These are phyloP conservation scores for Perithous albicinctus DNA, from an alignment of 2,888 invertebrate genomes.

Conservation along the genomic window DNA sequence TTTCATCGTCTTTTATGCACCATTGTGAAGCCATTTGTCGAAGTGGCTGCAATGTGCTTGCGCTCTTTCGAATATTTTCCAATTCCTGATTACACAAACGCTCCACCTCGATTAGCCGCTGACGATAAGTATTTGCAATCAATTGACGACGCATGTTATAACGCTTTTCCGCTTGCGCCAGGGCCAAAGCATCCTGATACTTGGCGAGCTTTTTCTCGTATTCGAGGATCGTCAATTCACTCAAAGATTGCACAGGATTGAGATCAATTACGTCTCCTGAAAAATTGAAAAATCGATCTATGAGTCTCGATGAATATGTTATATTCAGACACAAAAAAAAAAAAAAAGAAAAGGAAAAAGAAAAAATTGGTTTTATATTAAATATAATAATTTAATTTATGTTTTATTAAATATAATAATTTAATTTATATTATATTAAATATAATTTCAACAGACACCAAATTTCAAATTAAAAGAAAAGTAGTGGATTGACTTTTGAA, in stretches of 20 bases:
- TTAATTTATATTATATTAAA: no score
- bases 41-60: conserved; percentile 81
- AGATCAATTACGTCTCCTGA: conserved; percentile 69
- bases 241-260: conserved; percentile 71
- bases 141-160: conserved; percentile 79
- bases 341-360: no score
- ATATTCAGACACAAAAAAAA: no score
- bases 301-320: not conserved
- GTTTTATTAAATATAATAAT: no score
- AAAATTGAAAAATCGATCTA: not conserved
- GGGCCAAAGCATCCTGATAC: conserved; percentile 79
- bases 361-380: no score
- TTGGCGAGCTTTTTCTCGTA: conserved; percentile 79
- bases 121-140: conserved; percentile 82
- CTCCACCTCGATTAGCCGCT: conserved; percentile 83
- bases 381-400: no score
- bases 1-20: conserved; percentile 70
- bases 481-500: no score
- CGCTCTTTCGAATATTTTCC: conserved; percentile 81
- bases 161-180: conserved; percentile 79
- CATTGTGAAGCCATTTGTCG: conserved; percentile 83
- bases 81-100: conserved; percentile 84
- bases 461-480: no score
- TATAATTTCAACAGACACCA: no score
- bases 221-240: conserved; percentile 75